A percentile compares a stretch with the other conserved stretches of the same genome.
Conservation (phyloP, 2,888 invertebrate genomes). For the Spisula solida region DNA sequence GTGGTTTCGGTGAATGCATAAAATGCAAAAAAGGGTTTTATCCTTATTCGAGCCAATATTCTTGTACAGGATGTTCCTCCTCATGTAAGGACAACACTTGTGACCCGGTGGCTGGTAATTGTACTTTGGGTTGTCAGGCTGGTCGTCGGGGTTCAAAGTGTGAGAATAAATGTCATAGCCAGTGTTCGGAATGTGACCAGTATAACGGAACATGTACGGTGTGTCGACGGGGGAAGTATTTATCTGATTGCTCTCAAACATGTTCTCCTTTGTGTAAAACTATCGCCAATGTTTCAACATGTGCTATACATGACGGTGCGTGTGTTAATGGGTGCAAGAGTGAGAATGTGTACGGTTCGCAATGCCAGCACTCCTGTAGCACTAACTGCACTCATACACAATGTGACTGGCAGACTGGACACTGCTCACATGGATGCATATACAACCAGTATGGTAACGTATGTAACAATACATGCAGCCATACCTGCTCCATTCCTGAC, state of each 20-base stretch:
- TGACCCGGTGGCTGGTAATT: background rate
- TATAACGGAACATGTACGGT: background rate
- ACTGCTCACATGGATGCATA: background rate
- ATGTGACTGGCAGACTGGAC: background rate
- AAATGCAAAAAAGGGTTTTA: background rate
- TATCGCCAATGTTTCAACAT: background rate
- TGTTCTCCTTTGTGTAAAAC: background rate
- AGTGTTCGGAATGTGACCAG: background rate
- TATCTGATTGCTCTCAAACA: background rate
- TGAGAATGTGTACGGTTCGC: background rate
- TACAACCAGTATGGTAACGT: background rate
- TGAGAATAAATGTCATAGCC: background rate
- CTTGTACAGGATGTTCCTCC: background rate
- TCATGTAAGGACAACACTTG: background rate
- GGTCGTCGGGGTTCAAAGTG: constrained; percentile 2
- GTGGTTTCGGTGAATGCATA: background rate
- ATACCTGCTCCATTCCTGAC: background rate
- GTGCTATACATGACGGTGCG: background rate
- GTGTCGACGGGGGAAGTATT: background rate
- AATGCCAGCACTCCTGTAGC: background rate
- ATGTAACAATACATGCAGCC: background rate
- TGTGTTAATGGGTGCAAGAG: background rate
- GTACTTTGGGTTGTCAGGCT: background rate
- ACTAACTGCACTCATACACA: background rate
- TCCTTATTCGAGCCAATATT: background rate